Conservation (phyloP, 2,113 vertebrate species). For the Dipodomys spectabilis region DNA sequence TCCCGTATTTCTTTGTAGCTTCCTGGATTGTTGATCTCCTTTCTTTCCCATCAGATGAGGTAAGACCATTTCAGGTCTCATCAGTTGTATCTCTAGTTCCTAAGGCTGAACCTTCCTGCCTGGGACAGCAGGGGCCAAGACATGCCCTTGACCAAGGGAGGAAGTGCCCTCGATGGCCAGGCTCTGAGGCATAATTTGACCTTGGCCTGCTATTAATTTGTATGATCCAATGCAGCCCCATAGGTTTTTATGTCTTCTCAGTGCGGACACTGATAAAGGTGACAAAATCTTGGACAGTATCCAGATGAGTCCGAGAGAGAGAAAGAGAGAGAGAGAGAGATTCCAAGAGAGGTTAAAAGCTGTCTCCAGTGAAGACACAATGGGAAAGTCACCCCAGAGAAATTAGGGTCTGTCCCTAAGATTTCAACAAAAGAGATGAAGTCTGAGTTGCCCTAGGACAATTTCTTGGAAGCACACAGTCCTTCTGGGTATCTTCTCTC, state of each 20-base stretch:
- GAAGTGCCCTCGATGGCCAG: not conserved
- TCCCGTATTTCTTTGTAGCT: not conserved
- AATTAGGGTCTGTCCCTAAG: not conserved
- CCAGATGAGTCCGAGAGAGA: not conserved
- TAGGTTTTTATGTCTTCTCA: not conserved
- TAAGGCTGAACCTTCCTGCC: too few species aligned
- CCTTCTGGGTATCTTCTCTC: not conserved
- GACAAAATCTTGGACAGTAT: not conserved
- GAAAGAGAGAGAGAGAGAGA: not conserved
- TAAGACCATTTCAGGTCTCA: not conserved
- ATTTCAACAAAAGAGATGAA: constrained; percentile 8
- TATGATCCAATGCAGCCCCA: rapidly evolving
- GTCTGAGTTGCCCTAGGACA: not conserved
- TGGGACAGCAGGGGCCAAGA: too few species aligned
- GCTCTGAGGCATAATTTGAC: not conserved
- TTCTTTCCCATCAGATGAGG: not conserved
- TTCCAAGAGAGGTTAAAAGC: not conserved
- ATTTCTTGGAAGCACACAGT: not conserved
- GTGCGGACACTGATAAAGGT: not conserved
- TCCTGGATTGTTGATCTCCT: not conserved
- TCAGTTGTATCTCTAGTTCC: not conserved
- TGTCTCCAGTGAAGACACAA: not conserved
- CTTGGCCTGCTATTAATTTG: not conserved
- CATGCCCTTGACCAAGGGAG: not conserved
- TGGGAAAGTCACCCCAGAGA: not conserved